These are phyloP conservation scores for Drosophila neocordata DNA, from an alignment of 1,140 invertebrate species.

Conservation along the genomic window DNA sequence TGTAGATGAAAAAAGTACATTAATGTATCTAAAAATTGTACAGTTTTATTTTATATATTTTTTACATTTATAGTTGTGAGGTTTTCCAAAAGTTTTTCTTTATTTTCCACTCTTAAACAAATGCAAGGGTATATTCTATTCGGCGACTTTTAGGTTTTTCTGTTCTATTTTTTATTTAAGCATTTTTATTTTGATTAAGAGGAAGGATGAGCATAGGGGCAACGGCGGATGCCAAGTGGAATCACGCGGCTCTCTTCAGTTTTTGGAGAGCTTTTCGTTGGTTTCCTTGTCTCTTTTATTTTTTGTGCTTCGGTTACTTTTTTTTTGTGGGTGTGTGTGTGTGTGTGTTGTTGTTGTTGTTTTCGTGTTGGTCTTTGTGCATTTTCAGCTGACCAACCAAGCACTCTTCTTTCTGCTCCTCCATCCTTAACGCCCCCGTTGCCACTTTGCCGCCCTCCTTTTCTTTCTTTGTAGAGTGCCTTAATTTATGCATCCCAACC, in stretches of 20 bases:
- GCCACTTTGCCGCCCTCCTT: conserved; percentile 3
- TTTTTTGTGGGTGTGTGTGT: background rate
- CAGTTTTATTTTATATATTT: too few relatives aligned
- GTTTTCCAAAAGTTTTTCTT: too few relatives aligned
- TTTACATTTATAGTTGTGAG: too few relatives aligned
- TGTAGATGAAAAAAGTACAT: too few relatives aligned
- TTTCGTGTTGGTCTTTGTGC: conserved; percentile 51
- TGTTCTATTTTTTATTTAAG: conserved; percentile 28
- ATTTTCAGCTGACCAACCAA: conserved; percentile 32
- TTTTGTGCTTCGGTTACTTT: conserved; percentile 52
- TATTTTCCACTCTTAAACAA: too few relatives aligned
- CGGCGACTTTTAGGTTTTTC: background rate
- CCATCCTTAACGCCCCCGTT: background rate
- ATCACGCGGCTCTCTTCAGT: conserved; percentile 45
- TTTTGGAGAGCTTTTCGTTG: conserved; percentile 69
- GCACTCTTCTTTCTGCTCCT: background rate
- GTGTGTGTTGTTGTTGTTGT: background rate
- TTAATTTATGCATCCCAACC: conserved; percentile 72
- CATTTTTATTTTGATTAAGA: conserved; percentile 4
- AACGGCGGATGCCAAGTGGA: background rate
- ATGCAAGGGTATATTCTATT: background rate
- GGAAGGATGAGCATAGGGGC: background rate
- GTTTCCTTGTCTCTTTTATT: conserved; percentile 53
- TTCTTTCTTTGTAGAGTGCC: conserved; percentile 37
- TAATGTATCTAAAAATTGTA: too few relatives aligned